Evolutionary conservation across 2,888 invertebrate species (phyloP).

Genomic region (Agonopterix alstromeriana): DNA sequence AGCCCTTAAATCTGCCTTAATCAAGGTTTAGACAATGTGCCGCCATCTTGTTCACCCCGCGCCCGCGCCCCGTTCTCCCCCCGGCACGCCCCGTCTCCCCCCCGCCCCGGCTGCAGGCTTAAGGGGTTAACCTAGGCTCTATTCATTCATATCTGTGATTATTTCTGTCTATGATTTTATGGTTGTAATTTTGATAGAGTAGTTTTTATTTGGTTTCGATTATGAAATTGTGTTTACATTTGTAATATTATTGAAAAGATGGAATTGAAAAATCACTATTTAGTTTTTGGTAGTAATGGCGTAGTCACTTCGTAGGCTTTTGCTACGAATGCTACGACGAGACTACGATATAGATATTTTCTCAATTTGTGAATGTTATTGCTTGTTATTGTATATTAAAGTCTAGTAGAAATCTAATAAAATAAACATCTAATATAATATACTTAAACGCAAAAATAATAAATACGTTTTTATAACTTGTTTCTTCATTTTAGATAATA

Average conservation of each 20-base stretch:
- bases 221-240: no score
- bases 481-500: no score
- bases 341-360: not conserved
- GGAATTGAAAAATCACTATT: no score
- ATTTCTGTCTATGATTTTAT: not conserved
- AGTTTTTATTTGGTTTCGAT: conserved; percentile 7
- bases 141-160: conserved; percentile 28
- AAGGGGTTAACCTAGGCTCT: conserved; percentile 45
- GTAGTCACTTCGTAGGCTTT: conserved; percentile 22
- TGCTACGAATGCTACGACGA: conserved; percentile 19
- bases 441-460: no score
- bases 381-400: no score
- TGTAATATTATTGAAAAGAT: no score
- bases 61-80: conserved; percentile 21
- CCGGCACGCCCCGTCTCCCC: conserved; percentile 21
- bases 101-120: conserved; percentile 16
- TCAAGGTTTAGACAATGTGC: conserved; percentile 70
- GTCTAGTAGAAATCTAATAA: no score
- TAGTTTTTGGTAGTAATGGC: not conserved
- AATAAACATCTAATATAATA: no score
- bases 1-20: conserved; percentile 65
- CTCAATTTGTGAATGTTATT: no score
- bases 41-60: conserved; percentile 51
- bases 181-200: not conserved
- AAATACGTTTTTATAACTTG: no score